phyloP scores from a whole-genome alignment of 2,113 vertebrate species.

The Salminus brasiliensis region DNA sequence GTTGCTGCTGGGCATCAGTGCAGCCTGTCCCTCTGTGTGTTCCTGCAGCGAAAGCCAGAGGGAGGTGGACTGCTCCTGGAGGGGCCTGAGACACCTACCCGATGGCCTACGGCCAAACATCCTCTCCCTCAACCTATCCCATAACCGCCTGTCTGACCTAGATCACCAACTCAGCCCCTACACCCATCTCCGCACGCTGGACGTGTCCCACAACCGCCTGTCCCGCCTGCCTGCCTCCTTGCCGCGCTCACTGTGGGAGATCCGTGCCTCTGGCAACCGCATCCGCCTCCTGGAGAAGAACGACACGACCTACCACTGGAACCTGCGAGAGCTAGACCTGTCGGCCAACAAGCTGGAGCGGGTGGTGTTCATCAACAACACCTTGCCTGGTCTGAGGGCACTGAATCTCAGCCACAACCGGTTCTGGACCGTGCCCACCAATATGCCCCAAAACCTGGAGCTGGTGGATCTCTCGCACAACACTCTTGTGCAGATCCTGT shows the following conservation, averaged over 20 bases:
- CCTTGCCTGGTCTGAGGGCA: slow-evolving; percentile 80
- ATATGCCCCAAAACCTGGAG: slow-evolving; percentile 86
- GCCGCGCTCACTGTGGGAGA: slow-evolving; percentile 92
- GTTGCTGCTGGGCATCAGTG: slow-evolving; percentile 74
- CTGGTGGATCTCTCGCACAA: slow-evolving; percentile 90
- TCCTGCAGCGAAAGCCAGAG: slow-evolving; percentile 86
- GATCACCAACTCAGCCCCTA: slow-evolving; percentile 82
- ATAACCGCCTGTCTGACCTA: slow-evolving; percentile 86
- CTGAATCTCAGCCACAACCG: slow-evolving; percentile 93
- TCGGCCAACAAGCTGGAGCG: slow-evolving; percentile 91
- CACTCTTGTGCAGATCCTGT: slow-evolving; percentile 87
- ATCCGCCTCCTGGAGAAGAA: slow-evolving; percentile 90
- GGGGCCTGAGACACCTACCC: slow-evolving; percentile 84
- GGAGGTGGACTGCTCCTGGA: slow-evolving; percentile 91
- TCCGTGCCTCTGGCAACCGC: slow-evolving; percentile 85
- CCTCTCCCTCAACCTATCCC: slow-evolving; percentile 88
- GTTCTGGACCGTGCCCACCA: slow-evolving; percentile 96
- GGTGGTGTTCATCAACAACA: slow-evolving; percentile 94
- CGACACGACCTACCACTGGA: slow-evolving; percentile 95
- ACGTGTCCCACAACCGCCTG: slow-evolving; percentile 90
- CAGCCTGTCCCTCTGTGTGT: slow-evolving; percentile 86
- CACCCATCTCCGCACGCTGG: slow-evolving; percentile 88
- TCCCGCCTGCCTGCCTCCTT: slow-evolving; percentile 81
- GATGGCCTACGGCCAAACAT: slow-evolving; percentile 88
- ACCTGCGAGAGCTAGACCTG: slow-evolving; percentile 86